phyloP scores from a whole-genome alignment of 2,113 vertebrate species.

The Rhea pennata region DNA sequence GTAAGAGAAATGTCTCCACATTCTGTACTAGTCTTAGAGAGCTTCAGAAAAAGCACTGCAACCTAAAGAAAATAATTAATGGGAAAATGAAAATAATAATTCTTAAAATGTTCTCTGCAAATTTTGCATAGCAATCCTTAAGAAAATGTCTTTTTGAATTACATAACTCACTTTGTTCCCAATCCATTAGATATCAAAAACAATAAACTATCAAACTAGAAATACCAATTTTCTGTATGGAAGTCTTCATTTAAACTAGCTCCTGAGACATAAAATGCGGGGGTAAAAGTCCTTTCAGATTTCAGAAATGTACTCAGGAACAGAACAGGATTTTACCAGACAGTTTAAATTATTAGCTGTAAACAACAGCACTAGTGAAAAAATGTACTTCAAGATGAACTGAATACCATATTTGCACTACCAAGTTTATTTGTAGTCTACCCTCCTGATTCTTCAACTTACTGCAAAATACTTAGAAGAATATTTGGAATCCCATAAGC shows the following conservation, averaged over 20 bases:
- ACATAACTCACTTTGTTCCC: neutral
- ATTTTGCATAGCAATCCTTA: neutral
- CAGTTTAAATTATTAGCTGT: neutral
- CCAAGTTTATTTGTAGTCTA: neutral
- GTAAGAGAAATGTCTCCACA: neutral
- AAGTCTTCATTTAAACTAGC: neutral
- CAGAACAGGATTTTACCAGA: neutral
- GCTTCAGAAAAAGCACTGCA: neutral
- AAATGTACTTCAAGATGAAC: neutral
- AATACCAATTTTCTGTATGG: neutral
- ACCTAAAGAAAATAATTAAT: neutral
- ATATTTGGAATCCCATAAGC: neutral
- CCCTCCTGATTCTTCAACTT: neutral
- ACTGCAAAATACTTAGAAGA: neutral
- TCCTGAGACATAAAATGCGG: neutral
- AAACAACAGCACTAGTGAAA: neutral
- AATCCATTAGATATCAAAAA: neutral
- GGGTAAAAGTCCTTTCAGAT: neutral
- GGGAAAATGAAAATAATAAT: neutral
- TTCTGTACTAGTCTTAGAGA: neutral
- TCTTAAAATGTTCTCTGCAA: neutral
- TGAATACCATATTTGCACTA: neutral
- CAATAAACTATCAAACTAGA: neutral
- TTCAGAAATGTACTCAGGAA: neutral
- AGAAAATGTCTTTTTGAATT: neutral